Evolutionary conservation across 2,888 invertebrate genomes (phyloP).

Genomic region (Andrena dorsata): DNA sequence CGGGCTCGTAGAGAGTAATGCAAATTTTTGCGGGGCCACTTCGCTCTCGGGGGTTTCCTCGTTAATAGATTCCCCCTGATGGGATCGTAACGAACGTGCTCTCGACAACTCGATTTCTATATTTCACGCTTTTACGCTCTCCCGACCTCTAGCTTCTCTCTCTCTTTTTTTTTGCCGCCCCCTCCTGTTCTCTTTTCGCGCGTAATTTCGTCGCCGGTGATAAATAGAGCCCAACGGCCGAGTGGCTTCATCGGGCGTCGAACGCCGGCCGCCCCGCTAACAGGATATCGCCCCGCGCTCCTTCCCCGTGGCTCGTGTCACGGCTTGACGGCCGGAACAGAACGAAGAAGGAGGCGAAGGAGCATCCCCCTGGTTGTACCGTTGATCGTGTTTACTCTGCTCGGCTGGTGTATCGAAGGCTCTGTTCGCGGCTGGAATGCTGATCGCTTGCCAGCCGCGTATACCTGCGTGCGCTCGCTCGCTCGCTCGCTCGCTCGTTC

Average conservation of each 20-base stretch:
- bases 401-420: constrained; percentile 52
- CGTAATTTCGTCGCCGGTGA: constrained; percentile 52
- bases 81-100: constrained; percentile 37
- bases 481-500: not conserved
- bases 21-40: constrained; percentile 16
- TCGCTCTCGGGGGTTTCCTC: constrained; percentile 15
- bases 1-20: constrained; percentile 8
- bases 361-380: constrained; percentile 21
- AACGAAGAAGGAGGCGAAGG: constrained; percentile 1
- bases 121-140: constrained; percentile 26
- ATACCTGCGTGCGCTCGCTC: constrained; percentile 32
- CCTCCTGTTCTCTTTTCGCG: not conserved
- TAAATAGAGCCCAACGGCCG: constrained; percentile 40
- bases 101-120: constrained; percentile 31
- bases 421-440: constrained; percentile 63
- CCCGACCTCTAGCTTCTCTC: constrained; percentile 2
- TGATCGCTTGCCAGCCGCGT: constrained; percentile 59
- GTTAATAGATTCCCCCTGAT: constrained; percentile 37
- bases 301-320: constrained; percentile 7
- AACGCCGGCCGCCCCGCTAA: constrained; percentile 19
- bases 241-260: constrained; percentile 34
- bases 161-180: not conserved
- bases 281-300: constrained; percentile 32
- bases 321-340: no score
- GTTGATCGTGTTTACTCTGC: constrained; percentile 60